Evolutionary conservation across 1,140 invertebrate species (phyloP).

Genomic region (Scaptomyza pallida): DNA sequence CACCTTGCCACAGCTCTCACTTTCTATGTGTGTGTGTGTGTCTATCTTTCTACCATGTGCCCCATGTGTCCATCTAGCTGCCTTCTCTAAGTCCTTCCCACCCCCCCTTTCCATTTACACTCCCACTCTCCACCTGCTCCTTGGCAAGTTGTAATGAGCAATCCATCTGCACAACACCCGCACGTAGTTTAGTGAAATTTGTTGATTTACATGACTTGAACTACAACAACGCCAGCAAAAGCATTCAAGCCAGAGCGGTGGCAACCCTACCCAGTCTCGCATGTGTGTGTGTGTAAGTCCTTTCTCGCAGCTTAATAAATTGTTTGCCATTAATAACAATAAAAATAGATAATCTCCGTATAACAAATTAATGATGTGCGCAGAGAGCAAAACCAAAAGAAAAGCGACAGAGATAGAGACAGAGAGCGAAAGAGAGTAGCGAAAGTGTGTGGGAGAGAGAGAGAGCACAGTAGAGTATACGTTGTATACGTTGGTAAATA

Average conservation of each 20-base stretch:
- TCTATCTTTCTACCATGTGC: neutral
- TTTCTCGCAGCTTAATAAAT: slow-evolving; percentile 77
- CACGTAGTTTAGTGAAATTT: slow-evolving; percentile 82
- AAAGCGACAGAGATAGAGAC: slow-evolving; percentile 17
- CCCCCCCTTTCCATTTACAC: too few relatives aligned
- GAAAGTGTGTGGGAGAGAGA: slow-evolving; percentile 1
- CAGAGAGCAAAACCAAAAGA: slow-evolving; percentile 21
- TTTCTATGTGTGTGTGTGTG: neutral
- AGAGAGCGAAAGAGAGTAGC: slow-evolving; percentile 12
- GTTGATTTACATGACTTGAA: slow-evolving; percentile 65
- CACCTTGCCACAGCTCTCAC: slow-evolving; percentile 49
- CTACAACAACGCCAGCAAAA: neutral
- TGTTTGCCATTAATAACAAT: slow-evolving; percentile 84
- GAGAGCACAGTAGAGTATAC: slow-evolving; percentile 2
- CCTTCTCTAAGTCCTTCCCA: neutral
- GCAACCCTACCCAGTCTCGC: neutral
- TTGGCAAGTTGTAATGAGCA: slow-evolving; percentile 64
- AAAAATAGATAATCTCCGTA: slow-evolving; percentile 84
- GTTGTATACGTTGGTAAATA: slow-evolving; percentile 46
- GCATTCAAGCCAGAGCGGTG: neutral
- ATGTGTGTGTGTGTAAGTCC: slow-evolving; percentile 57
- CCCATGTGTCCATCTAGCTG: neutral
- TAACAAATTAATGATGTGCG: slow-evolving; percentile 83
- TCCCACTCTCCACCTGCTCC: neutral
- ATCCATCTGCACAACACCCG: slow-evolving; percentile 79